Evolutionary conservation across 2,113 vertebrate genomes (phyloP).

Genomic region (Chionomys nivalis): DNA sequence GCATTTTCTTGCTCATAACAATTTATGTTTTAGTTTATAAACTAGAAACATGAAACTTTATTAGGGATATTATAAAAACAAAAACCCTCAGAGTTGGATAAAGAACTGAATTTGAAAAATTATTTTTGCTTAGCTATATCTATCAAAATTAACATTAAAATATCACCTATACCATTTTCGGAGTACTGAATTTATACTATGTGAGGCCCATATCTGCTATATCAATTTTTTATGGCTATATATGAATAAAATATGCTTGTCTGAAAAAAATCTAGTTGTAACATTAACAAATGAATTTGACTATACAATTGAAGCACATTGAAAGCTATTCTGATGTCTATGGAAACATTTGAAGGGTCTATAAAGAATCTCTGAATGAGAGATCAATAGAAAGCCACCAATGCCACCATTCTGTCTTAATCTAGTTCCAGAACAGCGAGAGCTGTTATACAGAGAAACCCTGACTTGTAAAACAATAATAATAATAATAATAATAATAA

Average conservation of each 20-base stretch:
- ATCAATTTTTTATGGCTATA: background rate
- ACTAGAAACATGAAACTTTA: background rate
- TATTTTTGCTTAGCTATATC: background rate
- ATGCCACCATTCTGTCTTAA: background rate
- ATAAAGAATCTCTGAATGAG: background rate
- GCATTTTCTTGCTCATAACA: background rate
- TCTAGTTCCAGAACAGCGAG: too few species aligned
- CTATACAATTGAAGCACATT: background rate
- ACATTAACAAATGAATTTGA: background rate
- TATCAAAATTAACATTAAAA: slow-evolving; percentile 19
- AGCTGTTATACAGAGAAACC: too few species aligned
- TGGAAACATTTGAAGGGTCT: background rate
- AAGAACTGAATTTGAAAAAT: background rate
- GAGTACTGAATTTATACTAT: background rate
- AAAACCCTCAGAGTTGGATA: background rate
- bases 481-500: too few species aligned
- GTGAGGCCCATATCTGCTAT: background rate
- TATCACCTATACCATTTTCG: background rate
- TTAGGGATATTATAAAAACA: background rate
- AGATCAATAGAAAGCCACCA: background rate
- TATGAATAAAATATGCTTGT: background rate
- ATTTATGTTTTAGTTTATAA: slow-evolving; percentile 26
- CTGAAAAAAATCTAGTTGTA: background rate
- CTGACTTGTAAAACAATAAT: too few species aligned
- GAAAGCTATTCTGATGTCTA: background rate